Base-by-base conservation (phyloP, 2,797 vertebrate genomes). In the Pteronotus mesoamericanus region DNA sequence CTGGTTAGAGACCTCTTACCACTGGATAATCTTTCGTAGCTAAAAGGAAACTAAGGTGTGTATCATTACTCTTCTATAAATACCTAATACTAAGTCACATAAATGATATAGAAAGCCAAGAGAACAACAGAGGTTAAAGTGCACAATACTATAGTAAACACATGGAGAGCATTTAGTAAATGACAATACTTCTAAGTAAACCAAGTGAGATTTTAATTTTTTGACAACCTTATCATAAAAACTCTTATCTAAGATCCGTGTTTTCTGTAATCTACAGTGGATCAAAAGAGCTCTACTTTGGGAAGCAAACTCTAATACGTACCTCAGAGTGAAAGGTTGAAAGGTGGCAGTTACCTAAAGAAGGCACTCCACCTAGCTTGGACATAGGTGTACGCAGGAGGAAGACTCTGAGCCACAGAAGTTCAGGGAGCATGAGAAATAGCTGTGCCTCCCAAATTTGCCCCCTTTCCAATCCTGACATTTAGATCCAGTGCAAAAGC, bases 1-100 rank as follows among this genome's bases (percentile, higher is more conserved):
- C 42, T 86, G 57, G 51, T 37, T 39, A 78, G 55, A 66, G 11
- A 12, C 22, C 24, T 87, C 71, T 78, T 51, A 64, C 9, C 12
- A 83, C 51, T 89, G 94, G 78, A 53, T 8, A 87, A 78, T 53
- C 4, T 7, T 69, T 61, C 19, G 89, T 84, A 94, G 53, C 8
- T 91, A 84, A 2, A 89, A 85, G 94, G 57, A 89, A 85, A 82
- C 39, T n/a, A 78, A 82, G 68, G 2, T 26, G 44, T 16, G 32
- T 88, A 75, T 83, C 8, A 84, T 94, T 48, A 78, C 34, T 97
- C 84, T 96, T 96, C 39, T 90, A 87, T 75, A 97, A 86, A 89
- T 92, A 89, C 5, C 15, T 12, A 92, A 83, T 39, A 92, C 29
- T 44, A 78, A 85, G 59, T 59, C 77, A 96, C 69, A 66, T 24